Conservation (phyloP, 1,140 invertebrate genomes). For the Gerris buenoi region DNA sequence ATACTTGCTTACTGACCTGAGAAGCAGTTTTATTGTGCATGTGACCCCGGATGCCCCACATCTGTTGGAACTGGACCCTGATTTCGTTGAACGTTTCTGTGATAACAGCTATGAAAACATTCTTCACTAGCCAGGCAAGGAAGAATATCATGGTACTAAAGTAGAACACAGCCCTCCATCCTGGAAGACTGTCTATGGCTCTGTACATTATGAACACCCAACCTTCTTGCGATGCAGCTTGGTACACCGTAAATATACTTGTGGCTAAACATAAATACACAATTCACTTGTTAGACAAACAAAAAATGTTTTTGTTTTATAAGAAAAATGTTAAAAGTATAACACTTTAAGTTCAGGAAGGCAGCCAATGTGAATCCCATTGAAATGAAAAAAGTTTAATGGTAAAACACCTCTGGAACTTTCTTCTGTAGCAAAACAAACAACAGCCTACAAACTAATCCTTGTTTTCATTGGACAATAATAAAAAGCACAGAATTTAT, state of each 20-base stretch:
- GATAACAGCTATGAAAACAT: constrained; percentile 99
- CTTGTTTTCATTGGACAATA: too few relatives aligned
- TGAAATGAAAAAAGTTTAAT: too few relatives aligned
- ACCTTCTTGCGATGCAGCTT: constrained; percentile 97
- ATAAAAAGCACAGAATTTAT: too few relatives aligned
- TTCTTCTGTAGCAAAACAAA: too few relatives aligned
- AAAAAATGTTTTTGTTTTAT: background rate
- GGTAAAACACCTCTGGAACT: too few relatives aligned
- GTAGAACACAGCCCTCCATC: constrained; percentile 91
- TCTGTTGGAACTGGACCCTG: constrained; percentile 98
- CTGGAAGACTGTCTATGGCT: constrained; percentile 89
- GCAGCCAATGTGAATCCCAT: too few relatives aligned
- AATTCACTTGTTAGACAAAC: too few relatives aligned
- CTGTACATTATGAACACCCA: constrained; percentile 99
- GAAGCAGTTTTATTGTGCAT: constrained; percentile 71
- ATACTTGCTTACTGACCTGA: constrained; percentile 36
- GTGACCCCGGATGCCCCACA: constrained; percentile 92
- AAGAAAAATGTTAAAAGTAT: too few relatives aligned
- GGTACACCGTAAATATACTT: constrained; percentile 98
- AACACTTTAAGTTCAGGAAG: too few relatives aligned
- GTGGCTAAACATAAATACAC: constrained; percentile 67
- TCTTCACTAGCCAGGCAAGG: constrained; percentile 97
- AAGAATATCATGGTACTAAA: constrained; percentile 99
- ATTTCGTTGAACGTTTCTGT: constrained; percentile 99
- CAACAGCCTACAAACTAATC: too few relatives aligned